Conservation (phyloP, 1,140 invertebrate genomes). For the Scaptomyza hsui region DNA sequence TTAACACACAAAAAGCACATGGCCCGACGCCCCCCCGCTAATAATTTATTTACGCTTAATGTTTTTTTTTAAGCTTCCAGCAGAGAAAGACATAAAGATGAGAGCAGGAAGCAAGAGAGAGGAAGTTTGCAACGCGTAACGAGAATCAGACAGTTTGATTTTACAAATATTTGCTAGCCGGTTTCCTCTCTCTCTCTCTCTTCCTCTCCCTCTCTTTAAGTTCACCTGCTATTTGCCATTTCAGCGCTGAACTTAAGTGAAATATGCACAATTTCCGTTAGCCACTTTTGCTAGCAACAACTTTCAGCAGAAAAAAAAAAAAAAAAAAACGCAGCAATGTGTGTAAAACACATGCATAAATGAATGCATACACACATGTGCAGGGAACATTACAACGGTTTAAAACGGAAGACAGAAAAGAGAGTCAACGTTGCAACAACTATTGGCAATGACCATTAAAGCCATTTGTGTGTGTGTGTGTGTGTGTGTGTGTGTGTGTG, state of each 20-base stretch:
- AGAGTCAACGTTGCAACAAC: constrained; percentile 35
- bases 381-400: constrained; percentile 25
- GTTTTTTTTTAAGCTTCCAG: constrained; percentile 67
- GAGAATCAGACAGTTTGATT: constrained; percentile 62
- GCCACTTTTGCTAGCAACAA: constrained; percentile 43
- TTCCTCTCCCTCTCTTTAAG: constrained; percentile 16
- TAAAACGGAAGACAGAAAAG: constrained; percentile 51
- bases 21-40: constrained; percentile 46
- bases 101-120: neutral
- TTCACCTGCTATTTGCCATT: constrained; percentile 54
- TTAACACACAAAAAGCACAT: constrained; percentile 47
- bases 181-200: constrained; percentile 25
- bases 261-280: constrained; percentile 72
- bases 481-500: too few relatives aligned
- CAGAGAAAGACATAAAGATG: neutral
- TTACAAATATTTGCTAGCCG: constrained; percentile 69
- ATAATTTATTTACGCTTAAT: constrained; percentile 82
- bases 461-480: constrained; percentile 26
- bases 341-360: constrained; percentile 36
- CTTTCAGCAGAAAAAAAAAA: too few relatives aligned
- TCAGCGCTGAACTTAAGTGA: constrained; percentile 73
- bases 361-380: constrained; percentile 38
- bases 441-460: constrained; percentile 62
- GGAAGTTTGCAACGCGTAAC: neutral
- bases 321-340: too few relatives aligned